Base-by-base conservation (phyloP, 2,888 invertebrate species). In the Chrysolina americana region DNA sequence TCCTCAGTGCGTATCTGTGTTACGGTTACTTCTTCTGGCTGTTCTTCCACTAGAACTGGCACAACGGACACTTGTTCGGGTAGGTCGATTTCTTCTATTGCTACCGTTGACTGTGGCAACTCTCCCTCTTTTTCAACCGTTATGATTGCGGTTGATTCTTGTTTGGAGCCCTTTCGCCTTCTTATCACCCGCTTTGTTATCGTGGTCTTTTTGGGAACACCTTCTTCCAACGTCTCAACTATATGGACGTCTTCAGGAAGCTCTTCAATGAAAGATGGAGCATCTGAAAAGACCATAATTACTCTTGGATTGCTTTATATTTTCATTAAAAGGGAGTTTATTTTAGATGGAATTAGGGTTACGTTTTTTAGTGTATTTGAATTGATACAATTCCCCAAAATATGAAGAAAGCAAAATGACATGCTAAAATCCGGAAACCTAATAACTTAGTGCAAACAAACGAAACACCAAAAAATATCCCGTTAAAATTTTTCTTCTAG, bases 101-200 rank as follows among this genome's bases (percentile, higher is more conserved):
- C 81, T n/a, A 87, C 84, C 64, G 87, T 86, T 71, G 82, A 87
- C 53, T 87, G 82, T 0, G 90, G 90, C 69, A 88, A 83, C 71
- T 86, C 84, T 23, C 88, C 88, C 70, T 89, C 89, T 81, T 88
- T 86, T 81, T 83, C 82, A 13, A 83, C 76, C 0, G 85, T 89
- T 76, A 88, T 87, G 74, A 90, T 89, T 86, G 89, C 88, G 69
- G 84, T 83, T 47, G 80, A 76, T 84, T 88, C 84, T 78, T 85
- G 70, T 81, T 85, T 79, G 41, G 80, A 83, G 3, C 83, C 86
- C 36, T 80, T 84, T 17, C 83, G 84, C 79, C 86, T 88, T 79
- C 87, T 74, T n/a, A 83, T 79, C 11, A 84, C 78, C 76, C 82
- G 81, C 69, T 82, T 84, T 66, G 79, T 83, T 6, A 81, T 78